Evolutionary conservation across 2,888 invertebrate species (phyloP), one percentile per base, ranked within the genome.

Genomic region (Apotomis turbidana): DNA sequence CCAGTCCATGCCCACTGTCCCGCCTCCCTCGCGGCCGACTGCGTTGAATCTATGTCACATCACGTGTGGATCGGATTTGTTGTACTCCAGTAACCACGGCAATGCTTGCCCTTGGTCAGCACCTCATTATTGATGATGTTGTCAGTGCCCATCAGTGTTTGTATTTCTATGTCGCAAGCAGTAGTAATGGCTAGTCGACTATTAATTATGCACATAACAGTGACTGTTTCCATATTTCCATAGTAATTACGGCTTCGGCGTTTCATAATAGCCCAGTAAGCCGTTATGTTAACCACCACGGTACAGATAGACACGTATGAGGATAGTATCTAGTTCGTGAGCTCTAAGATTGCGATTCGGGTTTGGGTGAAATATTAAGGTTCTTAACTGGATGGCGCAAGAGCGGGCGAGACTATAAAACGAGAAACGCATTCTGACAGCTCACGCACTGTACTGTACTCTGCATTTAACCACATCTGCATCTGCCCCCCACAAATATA

Each of bases 81-180:
- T 85, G 89, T 85, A 83, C 73, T 51, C 76, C 79, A 75, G 93
- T 93, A 83, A 81, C 93, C 92, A 88, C 81, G 92, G 90, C 80
- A 85, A 93, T 87, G 81, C 49, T 77, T 81, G 88, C 81, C 93
- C 93, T 93, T 93, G 88, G 80, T 78, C 79, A 79, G 78, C 78
- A 80, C 82, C 79, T 77, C 74, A 78, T 85, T 87, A 89, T 90
- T 85, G 88, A 88, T 72, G 75, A 64, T 87, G 83, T 83, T 76
- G 74, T 82, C 81, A 76, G 78, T 78, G 81, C 82, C 81, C 83
- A 83, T 84, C 83, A 83, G 76, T 82, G 78, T 79, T 78, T 79
- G 79, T 80, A 76, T 76, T 74, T 75, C 69, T 71, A 75, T 74
- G 68, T 62, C 68, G 58, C 36, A 68, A 68, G 55, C 27, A 55